phyloP scores from a whole-genome alignment of 1,140 invertebrate genomes.

The Theocolax elegans region DNA sequence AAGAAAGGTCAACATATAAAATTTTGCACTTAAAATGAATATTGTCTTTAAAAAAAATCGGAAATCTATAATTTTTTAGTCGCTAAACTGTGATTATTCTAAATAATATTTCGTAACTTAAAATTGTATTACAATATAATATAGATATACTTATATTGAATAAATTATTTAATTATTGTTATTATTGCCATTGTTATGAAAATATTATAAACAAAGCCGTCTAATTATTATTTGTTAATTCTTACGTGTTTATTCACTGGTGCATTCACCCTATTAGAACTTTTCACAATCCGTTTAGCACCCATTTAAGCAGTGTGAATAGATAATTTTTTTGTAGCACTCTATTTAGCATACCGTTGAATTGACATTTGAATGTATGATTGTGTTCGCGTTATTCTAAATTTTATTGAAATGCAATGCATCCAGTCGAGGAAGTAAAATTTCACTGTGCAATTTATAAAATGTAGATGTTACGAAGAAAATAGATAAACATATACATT shows the following conservation, averaged over 20 bases:
- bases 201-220: too few relatives aligned
- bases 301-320: slow-evolving; percentile 26
- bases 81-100: too few relatives aligned
- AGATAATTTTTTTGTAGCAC: slow-evolving; percentile 18
- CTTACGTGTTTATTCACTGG: slow-evolving; percentile 28
- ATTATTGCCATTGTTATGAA: too few relatives aligned
- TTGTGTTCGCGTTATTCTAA: slow-evolving; percentile 4
- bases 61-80: too few relatives aligned
- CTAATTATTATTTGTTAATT: too few relatives aligned
- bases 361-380: slow-evolving; percentile 21
- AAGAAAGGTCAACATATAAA: too few relatives aligned
- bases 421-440: background rate
- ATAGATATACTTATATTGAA: background rate
- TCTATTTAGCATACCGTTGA: background rate
- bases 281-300: slow-evolving; percentile 10
- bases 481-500: background rate
- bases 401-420: background rate
- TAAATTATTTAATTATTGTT: too few relatives aligned
- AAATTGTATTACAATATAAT: background rate
- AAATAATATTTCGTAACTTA: background rate
- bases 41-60: too few relatives aligned
- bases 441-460: background rate
- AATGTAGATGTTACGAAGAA: background rate
- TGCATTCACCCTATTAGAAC: slow-evolving; percentile 12
- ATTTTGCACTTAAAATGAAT: too few relatives aligned